A percentile compares a stretch with the other conserved stretches of the same genome.
These are phyloP conservation scores for Brienomyrus brachyistius DNA, from an alignment of 2,113 vertebrate genomes.

Conservation along the genomic window DNA sequence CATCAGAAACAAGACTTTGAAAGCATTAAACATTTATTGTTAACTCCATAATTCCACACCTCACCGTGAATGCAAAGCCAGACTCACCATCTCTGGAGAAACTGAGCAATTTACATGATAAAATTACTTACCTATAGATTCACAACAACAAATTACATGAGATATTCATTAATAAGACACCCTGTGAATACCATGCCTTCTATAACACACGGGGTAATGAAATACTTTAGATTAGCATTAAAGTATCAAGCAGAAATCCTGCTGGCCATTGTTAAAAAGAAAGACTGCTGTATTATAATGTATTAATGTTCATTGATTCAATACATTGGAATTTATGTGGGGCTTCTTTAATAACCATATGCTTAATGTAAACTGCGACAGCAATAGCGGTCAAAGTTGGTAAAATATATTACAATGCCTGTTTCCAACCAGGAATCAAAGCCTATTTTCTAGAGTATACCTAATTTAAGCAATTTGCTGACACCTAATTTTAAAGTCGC, in stretches of 20 bases:
- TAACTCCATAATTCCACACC: neutral
- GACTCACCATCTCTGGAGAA: neutral
- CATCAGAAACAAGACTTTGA: neutral
- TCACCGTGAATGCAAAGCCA: slow-evolving; percentile 1
- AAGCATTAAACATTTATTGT: neutral
- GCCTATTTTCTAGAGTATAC: neutral
- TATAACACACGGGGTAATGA: neutral
- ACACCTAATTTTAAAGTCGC: neutral
- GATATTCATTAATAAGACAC: neutral
- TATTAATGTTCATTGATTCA: neutral
- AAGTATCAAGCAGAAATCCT: neutral
- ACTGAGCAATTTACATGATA: neutral
- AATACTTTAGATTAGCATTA: neutral
- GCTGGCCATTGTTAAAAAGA: neutral
- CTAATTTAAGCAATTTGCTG: neutral
- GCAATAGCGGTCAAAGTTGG: neutral
- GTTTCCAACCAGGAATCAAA: neutral
- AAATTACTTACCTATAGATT: neutral
- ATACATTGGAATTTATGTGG: neutral
- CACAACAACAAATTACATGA: neutral
- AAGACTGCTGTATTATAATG: neutral
- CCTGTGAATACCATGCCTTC: neutral
- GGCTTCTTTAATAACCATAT: neutral
- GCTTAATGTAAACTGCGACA: neutral
- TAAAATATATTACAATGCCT: neutral